Conservation (phyloP, 2,113 vertebrate species). For the Nycticorax nycticorax region DNA sequence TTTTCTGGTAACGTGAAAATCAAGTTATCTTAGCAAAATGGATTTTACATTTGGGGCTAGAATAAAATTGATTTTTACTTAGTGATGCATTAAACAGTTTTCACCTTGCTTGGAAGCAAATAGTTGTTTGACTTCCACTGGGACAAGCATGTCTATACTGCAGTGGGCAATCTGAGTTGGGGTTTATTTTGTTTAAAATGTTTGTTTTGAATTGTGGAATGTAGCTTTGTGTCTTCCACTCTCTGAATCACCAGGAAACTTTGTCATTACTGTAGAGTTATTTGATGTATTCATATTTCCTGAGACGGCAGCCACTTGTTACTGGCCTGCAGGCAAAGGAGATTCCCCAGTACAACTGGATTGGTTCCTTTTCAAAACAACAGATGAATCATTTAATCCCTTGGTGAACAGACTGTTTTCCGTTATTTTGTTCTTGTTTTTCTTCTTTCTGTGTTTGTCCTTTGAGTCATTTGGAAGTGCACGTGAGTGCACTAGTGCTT, state of each 20-base stretch:
- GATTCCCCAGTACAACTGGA: background rate
- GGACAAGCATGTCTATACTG: rapidly evolving
- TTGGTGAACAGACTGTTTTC: background rate
- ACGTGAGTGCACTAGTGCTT: background rate
- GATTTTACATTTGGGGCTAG: constrained; percentile 5
- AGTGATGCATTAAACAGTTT: background rate
- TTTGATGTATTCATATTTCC: background rate
- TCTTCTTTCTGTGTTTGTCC: background rate
- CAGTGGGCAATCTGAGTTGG: background rate
- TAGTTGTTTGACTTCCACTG: background rate
- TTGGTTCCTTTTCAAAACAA: background rate
- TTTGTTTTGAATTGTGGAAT: background rate
- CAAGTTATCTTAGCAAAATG: background rate
- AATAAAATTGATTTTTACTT: constrained; percentile 33
- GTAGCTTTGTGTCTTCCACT: background rate
- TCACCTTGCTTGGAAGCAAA: background rate
- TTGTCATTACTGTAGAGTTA: background rate
- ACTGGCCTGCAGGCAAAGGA: background rate
- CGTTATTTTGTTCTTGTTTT: background rate
- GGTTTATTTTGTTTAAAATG: background rate
- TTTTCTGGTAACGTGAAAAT: constrained; percentile 1
- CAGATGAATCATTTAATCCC: background rate
- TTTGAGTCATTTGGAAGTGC: background rate
- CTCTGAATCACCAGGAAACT: background rate
- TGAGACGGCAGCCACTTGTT: background rate